phyloP scores from a whole-genome alignment of 2,888 invertebrate genomes.

The Sisyra terminalis region DNA sequence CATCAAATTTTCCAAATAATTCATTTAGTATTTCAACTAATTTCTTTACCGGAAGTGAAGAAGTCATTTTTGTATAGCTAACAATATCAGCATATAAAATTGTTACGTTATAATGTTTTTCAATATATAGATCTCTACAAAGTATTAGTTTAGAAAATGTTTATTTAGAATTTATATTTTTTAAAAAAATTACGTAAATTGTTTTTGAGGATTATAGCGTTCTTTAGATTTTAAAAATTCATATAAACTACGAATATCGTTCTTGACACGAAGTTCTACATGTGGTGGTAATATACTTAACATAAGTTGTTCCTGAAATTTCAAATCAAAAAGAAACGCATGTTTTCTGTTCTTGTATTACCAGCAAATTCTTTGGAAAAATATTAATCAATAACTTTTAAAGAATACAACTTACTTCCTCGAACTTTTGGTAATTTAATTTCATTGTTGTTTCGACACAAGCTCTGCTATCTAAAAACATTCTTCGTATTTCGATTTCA shows the following conservation, averaged over 20 bases:
- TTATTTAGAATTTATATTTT: too few species aligned
- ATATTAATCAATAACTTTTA: background rate
- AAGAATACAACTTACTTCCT: slow-evolving; percentile 50
- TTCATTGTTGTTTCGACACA: slow-evolving; percentile 73
- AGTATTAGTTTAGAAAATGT: too few species aligned
- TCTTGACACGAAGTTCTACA: slow-evolving; percentile 46
- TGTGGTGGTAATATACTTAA: slow-evolving; percentile 75
- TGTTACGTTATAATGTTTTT: slow-evolving; percentile 75
- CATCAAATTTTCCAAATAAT: slow-evolving; percentile 81
- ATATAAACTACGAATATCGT: slow-evolving; percentile 26
- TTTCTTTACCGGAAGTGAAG: slow-evolving; percentile 60
- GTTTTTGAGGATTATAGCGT: background rate
- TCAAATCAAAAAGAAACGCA: slow-evolving; percentile 2
- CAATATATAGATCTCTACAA: slow-evolving; percentile 71
- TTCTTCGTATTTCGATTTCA: slow-evolving; percentile 71
- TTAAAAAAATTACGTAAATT: background rate
- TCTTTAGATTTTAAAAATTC: background rate
- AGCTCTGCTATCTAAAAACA: slow-evolving; percentile 73
- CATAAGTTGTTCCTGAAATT: slow-evolving; percentile 59
- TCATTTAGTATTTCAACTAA: slow-evolving; percentile 81
- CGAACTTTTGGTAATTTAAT: slow-evolving; percentile 67
- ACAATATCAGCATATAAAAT: slow-evolving; percentile 89
- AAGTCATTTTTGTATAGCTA: slow-evolving; percentile 79
- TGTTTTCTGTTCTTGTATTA: slow-evolving; percentile 7
- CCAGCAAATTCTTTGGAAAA: background rate